Conservation (phyloP, 2,113 vertebrate genomes). For the Nesospiza acunhae region DNA sequence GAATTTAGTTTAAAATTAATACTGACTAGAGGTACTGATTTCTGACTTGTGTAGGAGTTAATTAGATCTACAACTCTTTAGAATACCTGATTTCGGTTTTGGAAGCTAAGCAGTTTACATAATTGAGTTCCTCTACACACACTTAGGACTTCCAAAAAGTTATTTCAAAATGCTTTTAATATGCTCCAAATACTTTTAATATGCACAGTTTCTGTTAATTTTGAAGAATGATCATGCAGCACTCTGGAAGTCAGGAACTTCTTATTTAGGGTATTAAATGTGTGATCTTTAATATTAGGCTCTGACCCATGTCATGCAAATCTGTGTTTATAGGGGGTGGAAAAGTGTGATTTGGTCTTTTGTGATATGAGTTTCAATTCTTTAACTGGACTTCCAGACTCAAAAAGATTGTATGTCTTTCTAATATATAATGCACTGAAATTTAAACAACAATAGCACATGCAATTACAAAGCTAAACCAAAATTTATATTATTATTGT, state of each 20-base stretch:
- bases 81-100: neutral
- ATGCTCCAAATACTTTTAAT: neutral
- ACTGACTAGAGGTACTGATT: neutral
- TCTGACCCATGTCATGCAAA: neutral
- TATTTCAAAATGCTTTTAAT: neutral
- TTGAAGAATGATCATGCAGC: neutral
- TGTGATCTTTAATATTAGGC: neutral
- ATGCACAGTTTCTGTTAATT: neutral
- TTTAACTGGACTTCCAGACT: neutral
- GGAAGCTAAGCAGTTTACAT: neutral
- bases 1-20: neutral
- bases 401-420: neutral
- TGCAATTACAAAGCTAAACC: neutral
- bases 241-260: neutral
- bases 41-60: neutral
- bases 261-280: neutral
- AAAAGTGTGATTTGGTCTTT: neutral
- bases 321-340: neutral
- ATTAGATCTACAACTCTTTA: neutral
- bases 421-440: neutral
- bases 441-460: neutral
- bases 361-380: neutral
- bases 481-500: neutral
- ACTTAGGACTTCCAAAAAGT: neutral
- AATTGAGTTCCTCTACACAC: neutral